Base-by-base conservation (phyloP, 2,113 vertebrate genomes). In the Takifugu bimaculatus region DNA sequence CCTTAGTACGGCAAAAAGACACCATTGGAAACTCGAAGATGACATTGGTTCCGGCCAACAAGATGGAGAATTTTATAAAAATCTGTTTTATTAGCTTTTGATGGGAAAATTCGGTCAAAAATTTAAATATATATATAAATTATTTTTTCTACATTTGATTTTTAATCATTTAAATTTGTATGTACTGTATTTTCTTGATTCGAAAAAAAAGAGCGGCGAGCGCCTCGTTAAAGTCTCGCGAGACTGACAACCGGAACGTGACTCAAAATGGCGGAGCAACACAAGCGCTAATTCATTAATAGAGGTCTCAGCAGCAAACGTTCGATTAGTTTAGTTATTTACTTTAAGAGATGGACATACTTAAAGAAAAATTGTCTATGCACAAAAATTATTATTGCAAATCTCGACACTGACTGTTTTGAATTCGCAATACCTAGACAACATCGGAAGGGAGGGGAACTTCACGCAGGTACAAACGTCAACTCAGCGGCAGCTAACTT, bases 211-310 rank as follows among this genome's bases (percentile, higher is more conserved):
- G 7, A 39, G 35, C 7, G 28, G 26, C 10, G 5, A 7, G 3
- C 9, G 0, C 6, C 26, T 6, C 3, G n/a, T 5, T 13, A 11
- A 42, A 70, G 0, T 83, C 72, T 86, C 84, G 87, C 84, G 85
- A 87, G 60, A 65, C n/a, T n/a, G 4, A n/a, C 4, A 57, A 61
- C 42, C 29, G 28, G 65, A 77, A 81, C 81, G 81, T 68, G 70
- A 87, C 65, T 86, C 86, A 90, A 91, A 85, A 92, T 92, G 90
- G 90, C 90, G 89, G 78, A 0, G 61, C 67, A 65, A 72, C 28
- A 60, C 39, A 59, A 70, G 64, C 80, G 82, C 77, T 86, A 81
- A 83, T 87, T 90, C 86, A 77, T 66, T 80, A 85, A 79, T 78
- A 70, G 75, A 64, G 72, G 50, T 86, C 54, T 56, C 63, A 75